Evolutionary conservation across 2,888 invertebrate genomes (phyloP), one percentile per base, ranked within the genome.

Genomic region (Pyrocoelia pectoralis): DNA sequence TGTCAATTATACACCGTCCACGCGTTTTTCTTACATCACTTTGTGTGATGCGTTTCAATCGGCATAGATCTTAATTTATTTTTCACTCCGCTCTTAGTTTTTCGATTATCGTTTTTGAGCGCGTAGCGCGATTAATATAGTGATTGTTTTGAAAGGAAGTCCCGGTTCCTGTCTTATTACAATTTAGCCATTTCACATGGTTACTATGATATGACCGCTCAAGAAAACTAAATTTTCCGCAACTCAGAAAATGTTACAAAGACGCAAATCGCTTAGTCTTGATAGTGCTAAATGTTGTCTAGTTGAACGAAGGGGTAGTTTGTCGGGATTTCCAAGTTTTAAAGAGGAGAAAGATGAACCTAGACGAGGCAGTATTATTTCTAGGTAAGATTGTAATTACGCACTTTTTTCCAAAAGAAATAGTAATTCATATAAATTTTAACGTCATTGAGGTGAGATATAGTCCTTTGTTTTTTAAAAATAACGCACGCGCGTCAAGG

Each of bases 291-390:
- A 62, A 49, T 56, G 66, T 46, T 58, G 65, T 40, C 67, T 66
- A 52, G 67, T 65, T 43, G 73, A 77, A 66, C 71, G 79, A 3
- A 71, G 79, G 53, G 75, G 76, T 17, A 79, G 79, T 66, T 71
- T 77, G 64, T 72, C 70, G 33, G 60, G 74, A 3, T 69, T 70
- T 19, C 66, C 72, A 2, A 65, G 41, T 17, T 14, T 66, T 8
- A 69, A 69, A 43, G 56, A 43, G n/a, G 52, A 49, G 24, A 71
- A 70, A 8, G 67, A 71, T 5, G 78, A 78, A 67, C 81, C 77
- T 61, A 75, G 84, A 18, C 75, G 83, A 59, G 79, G 83, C 8
- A 84, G 83, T 54, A 73, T 84, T 60, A 82, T 84, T 51, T 78
- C 81, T 72, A 84, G 84, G 84, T 83, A 80, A 12, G 46, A 15